Evolutionary conservation across 2,113 vertebrate species (phyloP).

Genomic region (Hassar affinis): DNA sequence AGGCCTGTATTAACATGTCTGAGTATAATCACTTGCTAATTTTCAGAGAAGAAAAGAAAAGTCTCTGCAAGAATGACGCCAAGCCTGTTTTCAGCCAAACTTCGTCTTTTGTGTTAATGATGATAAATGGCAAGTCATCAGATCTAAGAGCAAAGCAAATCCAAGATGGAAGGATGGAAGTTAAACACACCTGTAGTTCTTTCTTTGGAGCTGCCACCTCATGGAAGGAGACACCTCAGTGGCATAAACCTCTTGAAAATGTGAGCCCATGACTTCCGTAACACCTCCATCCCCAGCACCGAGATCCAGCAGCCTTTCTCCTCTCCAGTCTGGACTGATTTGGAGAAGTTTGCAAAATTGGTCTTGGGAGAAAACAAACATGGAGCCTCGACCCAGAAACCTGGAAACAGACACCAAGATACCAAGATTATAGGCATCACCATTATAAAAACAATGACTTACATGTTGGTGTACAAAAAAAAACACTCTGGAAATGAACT

Average conservation of each 20-base stretch:
- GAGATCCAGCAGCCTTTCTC: conserved; percentile 86
- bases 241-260: conserved; percentile 90
- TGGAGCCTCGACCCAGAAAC: conserved; percentile 92
- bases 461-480: too few species aligned
- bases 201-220: conserved; percentile 97
- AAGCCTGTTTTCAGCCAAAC: neutral
- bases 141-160: too few species aligned
- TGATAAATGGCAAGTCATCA: neutral
- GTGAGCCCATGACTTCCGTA: conserved; percentile 89
- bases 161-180: neutral
- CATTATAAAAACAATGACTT: neutral
- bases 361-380: conserved; percentile 94
- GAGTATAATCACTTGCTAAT: too few species aligned
- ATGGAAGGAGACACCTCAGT: conserved; percentile 94
- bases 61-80: neutral
- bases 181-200: conserved; percentile 81
- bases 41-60: neutral
- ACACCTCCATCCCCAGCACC: conserved; percentile 96
- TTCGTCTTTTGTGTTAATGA: neutral
- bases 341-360: conserved; percentile 88
- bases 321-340: conserved; percentile 87
- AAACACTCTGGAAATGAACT: too few species aligned
- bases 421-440: neutral
- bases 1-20: neutral
- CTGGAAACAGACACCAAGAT: conserved; percentile 66